phyloP scores from a whole-genome alignment of 30 jellyfish, hydroid and myxozoan genomes.

The Cassiopea xamachana region DNA sequence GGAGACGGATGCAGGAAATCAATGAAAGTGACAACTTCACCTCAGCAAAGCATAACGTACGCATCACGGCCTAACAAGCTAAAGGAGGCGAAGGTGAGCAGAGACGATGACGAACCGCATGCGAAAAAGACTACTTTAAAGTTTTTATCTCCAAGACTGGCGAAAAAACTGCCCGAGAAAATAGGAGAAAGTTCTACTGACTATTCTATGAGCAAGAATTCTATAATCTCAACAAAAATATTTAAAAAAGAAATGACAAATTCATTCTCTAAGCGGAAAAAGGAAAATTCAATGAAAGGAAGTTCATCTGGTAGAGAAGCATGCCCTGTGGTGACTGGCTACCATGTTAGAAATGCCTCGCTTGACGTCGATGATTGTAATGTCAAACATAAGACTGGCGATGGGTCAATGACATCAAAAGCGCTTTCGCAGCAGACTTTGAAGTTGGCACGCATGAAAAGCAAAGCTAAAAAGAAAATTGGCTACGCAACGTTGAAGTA shows the following conservation, averaged over 20 bases:
- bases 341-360: constrained; percentile 69
- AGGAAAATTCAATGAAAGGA: constrained; percentile 42
- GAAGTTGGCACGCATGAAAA: constrained; percentile 61
- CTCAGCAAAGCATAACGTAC: constrained; percentile 31
- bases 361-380: constrained; percentile 9
- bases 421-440: constrained; percentile 50
- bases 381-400: background rate
- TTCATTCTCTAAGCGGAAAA: background rate
- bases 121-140: background rate
- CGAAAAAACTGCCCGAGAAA: background rate
- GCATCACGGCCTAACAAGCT: constrained; percentile 14
- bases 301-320: constrained; percentile 60
- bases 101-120: background rate
- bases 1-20: constrained; percentile 80
- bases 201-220: background rate
- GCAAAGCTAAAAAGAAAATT: constrained; percentile 52
- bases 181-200: constrained; percentile 8
- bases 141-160: background rate
- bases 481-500: constrained; percentile 65
- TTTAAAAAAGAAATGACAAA: constrained; percentile 39
- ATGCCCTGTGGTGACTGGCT: constrained; percentile 65
- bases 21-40: constrained; percentile 1
- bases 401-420: background rate
- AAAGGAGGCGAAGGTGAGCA: constrained; percentile 14
- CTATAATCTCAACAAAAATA: constrained; percentile 1